These are phyloP conservation scores for Lepidostoma basale DNA, from an alignment of 1,140 invertebrate species.

Conservation along the genomic window DNA sequence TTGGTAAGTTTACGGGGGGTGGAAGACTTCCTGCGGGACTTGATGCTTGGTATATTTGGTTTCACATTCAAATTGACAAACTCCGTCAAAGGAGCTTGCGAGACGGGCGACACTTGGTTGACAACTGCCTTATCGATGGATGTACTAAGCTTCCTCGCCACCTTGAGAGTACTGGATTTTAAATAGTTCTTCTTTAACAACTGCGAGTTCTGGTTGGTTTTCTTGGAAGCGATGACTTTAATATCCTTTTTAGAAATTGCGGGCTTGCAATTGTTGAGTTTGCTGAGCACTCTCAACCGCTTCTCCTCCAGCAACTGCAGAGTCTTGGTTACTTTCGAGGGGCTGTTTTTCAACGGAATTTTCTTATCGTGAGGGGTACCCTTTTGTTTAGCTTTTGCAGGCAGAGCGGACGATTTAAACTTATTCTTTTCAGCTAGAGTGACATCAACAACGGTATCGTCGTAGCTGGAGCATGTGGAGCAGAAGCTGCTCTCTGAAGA, in stretches of 20 bases:
- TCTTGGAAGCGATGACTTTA: background rate
- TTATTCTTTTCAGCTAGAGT: too few species aligned
- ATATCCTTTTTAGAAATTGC: background rate
- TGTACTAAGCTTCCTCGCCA: too few species aligned
- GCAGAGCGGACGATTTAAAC: too few species aligned
- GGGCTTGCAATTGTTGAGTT: background rate
- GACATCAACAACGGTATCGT: background rate
- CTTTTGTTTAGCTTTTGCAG: too few species aligned
- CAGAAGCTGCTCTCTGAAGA: background rate
- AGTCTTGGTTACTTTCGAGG: background rate
- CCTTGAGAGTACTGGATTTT: background rate
- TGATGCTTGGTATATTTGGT: background rate
- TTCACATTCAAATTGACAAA: background rate
- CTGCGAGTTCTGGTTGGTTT: background rate
- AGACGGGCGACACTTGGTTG: too few species aligned
- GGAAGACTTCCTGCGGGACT: conserved; percentile 37
- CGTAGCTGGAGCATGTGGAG: background rate
- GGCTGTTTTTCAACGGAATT: background rate
- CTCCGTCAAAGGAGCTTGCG: too few species aligned
- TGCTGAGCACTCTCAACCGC: conserved; percentile 11
- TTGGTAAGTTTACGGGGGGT: conserved; percentile 31
- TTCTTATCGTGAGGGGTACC: too few species aligned
- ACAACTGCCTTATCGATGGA: too few species aligned
- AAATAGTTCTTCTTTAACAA: background rate
- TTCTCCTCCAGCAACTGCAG: conserved; percentile 20